phyloP scores from a whole-genome alignment of 2,113 vertebrate genomes.

The Irena cyanogastra region DNA sequence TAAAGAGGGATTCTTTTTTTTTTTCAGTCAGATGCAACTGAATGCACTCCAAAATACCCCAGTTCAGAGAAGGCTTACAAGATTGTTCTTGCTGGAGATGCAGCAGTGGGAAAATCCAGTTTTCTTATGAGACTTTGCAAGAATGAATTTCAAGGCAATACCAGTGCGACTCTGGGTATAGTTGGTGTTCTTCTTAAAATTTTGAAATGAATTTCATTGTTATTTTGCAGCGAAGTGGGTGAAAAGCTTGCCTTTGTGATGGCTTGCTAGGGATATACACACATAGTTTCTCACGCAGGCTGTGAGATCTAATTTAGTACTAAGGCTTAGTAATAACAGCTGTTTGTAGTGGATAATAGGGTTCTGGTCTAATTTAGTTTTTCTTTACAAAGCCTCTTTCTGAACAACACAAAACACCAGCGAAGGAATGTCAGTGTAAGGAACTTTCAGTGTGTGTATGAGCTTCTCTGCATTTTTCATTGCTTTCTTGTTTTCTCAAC shows the following conservation, averaged over 20 bases:
- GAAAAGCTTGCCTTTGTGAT: not conserved
- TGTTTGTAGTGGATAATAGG: not conserved
- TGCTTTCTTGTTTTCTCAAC: not conserved
- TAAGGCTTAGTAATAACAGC: not conserved
- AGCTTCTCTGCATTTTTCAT: not conserved
- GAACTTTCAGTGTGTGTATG: not conserved
- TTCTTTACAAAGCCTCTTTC: not conserved
- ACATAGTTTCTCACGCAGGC: accelerated
- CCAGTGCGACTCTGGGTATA: constrained; percentile 87
- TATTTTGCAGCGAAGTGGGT: not conserved
- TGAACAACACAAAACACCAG: not conserved
- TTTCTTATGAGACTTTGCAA: constrained; percentile 94
- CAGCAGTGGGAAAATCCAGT: constrained; percentile 95
- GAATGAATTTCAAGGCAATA: constrained; percentile 89
- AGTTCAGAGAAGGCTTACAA: constrained; percentile 86
- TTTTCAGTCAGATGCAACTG: constrained; percentile 61
- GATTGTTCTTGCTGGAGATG: constrained; percentile 91
- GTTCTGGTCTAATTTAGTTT: not conserved
- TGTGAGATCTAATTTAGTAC: not conserved
- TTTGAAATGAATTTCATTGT: not conserved
- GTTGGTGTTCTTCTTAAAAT: not conserved
- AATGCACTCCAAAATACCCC: constrained; percentile 62
- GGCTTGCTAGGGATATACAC: not conserved
- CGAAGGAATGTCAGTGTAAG: not conserved
- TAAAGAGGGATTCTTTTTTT: not conserved